These are phyloP conservation scores for Eumeta japonica DNA, from an alignment of 1,140 invertebrate species.

Conservation along the genomic window DNA sequence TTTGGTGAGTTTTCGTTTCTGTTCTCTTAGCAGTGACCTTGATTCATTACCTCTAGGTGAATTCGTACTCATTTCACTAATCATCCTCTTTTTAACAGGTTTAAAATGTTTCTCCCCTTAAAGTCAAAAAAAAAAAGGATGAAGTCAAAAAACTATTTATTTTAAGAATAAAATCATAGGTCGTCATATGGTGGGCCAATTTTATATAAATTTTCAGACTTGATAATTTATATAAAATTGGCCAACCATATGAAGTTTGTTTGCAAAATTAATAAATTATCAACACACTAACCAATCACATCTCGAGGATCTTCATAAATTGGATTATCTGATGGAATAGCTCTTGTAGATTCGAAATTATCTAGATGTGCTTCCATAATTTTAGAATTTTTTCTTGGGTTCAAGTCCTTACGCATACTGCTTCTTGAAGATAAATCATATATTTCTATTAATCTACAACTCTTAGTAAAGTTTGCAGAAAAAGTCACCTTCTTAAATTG, in stretches of 20 bases:
- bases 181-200: too few species aligned
- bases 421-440: constrained; percentile 16
- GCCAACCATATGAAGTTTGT: too few species aligned
- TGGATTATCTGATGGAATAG: constrained; percentile 31
- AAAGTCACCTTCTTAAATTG: constrained; percentile 29
- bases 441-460: constrained; percentile 27
- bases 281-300: constrained; percentile 35
- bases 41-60: constrained; percentile 24
- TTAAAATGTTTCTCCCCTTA: constrained; percentile 30
- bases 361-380: too few species aligned
- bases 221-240: too few species aligned
- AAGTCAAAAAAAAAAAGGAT: constrained; percentile 5
- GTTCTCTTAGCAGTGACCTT: constrained; percentile 29
- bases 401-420: constrained; percentile 29
- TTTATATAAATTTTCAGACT: too few species aligned
- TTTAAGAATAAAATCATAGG: constrained; percentile 4
- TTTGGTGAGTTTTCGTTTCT: constrained; percentile 39
- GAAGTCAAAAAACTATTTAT: too few species aligned
- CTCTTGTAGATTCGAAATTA: too few species aligned
- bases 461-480: constrained; percentile 31
- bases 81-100: constrained; percentile 33
- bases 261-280: too few species aligned
- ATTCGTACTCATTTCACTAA: constrained; percentile 24
- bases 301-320: constrained; percentile 44
- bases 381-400: too few species aligned